These are phyloP conservation scores for Malurus alboscapulatus DNA, from an alignment of 2,113 vertebrate species.

Conservation along the genomic window DNA sequence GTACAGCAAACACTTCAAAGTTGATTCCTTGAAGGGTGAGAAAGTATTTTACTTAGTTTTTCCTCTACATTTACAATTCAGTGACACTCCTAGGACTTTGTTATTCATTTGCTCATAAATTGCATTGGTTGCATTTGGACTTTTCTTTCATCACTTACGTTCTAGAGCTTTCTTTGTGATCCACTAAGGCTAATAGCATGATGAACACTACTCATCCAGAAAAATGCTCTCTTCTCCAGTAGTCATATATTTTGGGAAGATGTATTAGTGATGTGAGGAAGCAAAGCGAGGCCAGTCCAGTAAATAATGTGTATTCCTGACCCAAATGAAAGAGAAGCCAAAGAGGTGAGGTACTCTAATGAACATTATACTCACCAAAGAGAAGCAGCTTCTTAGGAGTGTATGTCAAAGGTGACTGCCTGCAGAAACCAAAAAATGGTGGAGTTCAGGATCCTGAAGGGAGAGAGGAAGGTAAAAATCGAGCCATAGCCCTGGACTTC, in stretches of 20 bases:
- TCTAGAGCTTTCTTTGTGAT: not conserved
- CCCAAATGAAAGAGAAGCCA: not conserved
- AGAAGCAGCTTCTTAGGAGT: not conserved
- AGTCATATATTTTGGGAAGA: not conserved
- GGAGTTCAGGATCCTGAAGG: not conserved
- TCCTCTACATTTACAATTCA: not conserved
- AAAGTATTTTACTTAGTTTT: not conserved
- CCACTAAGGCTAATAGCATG: not conserved
- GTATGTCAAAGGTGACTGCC: not conserved
- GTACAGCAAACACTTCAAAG: not conserved
- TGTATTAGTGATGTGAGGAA: not conserved
- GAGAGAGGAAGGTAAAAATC: not conserved
- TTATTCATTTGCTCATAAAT: not conserved
- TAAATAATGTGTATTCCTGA: not conserved
- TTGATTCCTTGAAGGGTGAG: not conserved
- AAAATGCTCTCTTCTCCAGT: not conserved
- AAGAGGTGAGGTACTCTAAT: fast-evolving
- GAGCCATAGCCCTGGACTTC: not conserved
- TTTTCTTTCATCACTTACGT: not conserved
- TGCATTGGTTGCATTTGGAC: not conserved
- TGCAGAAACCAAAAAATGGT: not conserved
- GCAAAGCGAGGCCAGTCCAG: not conserved
- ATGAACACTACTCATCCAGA: not conserved
- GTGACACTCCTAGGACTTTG: not conserved
- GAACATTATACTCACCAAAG: not conserved